phyloP scores from a whole-genome alignment of 2,888 invertebrate species.

The Meloe dianella region DNA sequence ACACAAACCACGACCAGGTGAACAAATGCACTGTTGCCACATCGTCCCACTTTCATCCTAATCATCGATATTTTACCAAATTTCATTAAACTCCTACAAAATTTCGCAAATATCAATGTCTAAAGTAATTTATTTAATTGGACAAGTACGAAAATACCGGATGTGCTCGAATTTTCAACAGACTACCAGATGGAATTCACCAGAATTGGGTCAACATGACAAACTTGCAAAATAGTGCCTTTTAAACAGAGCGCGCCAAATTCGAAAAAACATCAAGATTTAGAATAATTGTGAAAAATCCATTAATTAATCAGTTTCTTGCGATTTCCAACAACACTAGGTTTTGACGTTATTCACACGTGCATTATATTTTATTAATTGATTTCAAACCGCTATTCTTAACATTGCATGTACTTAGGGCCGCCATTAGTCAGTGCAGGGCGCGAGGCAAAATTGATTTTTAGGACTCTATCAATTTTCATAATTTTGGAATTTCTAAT shows the following conservation, averaged over 20 bases:
- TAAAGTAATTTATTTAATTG: neutral
- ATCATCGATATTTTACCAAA: neutral
- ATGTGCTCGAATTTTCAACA: neutral
- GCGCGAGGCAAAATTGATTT: no score
- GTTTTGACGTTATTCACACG: no score
- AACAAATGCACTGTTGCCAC: constrained; percentile 10
- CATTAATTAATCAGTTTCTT: no score
- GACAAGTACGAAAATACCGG: neutral
- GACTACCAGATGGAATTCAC: neutral
- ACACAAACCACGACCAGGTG: constrained; percentile 10
- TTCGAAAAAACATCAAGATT: neutral
- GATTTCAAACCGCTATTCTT: no score
- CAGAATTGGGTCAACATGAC: neutral
- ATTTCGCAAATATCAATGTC: neutral
- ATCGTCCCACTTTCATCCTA: neutral
- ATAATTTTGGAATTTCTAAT: no score
- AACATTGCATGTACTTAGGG: no score
- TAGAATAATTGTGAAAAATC: no score
- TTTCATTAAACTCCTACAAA: neutral
- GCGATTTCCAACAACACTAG: no score
- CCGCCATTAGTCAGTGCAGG: no score
- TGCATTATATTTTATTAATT: no score
- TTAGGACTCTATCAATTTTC: no score
- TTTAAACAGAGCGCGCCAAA: neutral
- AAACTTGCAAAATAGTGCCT: neutral